phyloP scores from a whole-genome alignment of 2,113 vertebrate species.

The Orycteropus afer region DNA sequence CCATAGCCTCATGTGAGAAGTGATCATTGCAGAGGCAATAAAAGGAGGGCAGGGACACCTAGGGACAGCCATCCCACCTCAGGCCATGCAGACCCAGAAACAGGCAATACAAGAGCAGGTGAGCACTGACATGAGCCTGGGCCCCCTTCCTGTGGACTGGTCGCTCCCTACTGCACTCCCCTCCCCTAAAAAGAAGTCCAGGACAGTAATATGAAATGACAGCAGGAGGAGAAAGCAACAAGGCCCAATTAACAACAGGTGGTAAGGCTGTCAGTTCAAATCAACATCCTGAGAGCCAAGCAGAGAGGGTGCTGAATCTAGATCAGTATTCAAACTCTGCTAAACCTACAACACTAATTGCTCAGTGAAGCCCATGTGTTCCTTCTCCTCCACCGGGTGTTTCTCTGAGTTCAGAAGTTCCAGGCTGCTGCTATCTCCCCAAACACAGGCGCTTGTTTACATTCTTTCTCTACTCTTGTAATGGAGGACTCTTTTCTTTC shows the following conservation, averaged over 20 bases:
- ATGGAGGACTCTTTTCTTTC: neutral
- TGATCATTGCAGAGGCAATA: neutral
- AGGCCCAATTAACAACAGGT: slow-evolving; percentile 27
- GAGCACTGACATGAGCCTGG: neutral
- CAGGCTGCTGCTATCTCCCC: slow-evolving; percentile 21
- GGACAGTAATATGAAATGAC: slow-evolving; percentile 55
- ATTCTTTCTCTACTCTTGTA: neutral
- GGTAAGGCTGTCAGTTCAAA: slow-evolving; percentile 63
- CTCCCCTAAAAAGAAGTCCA: slow-evolving; percentile 30
- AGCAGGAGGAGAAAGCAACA: slow-evolving; percentile 43
- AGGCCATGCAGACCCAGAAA: neutral
- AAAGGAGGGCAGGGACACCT: rapidly evolving
- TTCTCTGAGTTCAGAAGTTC: slow-evolving; percentile 49
- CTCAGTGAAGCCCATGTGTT: slow-evolving; percentile 12
- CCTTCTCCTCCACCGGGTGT: slow-evolving; percentile 44
- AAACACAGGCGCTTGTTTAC: slow-evolving; percentile 3
- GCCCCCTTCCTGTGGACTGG: neutral
- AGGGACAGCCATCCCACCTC: neutral
- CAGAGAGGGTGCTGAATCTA: neutral
- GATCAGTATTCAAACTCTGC: slow-evolving; percentile 7
- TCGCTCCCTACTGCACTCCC: neutral
- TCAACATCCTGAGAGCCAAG: slow-evolving; percentile 5
- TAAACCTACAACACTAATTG: slow-evolving; percentile 1
- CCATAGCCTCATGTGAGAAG: neutral
- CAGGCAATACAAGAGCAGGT: neutral